Percentiles rank a stretch among this genome's conserved stretches.
Evolutionary conservation across 2,113 vertebrate genomes (phyloP).

Genomic region (Herpetotheres cachinnans): DNA sequence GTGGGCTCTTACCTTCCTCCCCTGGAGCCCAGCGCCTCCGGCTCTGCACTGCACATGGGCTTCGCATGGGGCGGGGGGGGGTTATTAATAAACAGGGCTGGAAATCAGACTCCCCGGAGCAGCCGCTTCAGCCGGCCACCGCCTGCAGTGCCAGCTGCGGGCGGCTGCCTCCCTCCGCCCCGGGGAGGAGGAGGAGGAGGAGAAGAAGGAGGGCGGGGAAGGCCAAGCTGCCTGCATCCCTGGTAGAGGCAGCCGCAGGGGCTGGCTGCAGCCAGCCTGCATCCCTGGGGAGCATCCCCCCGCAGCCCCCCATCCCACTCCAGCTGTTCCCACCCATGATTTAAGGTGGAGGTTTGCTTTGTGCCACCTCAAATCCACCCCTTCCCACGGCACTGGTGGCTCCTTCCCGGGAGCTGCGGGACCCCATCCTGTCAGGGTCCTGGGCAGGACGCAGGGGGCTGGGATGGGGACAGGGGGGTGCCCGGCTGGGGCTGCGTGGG

Average conservation of each 20-base stretch:
- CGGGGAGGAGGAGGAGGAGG: neutral
- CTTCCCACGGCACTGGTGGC: fast-evolving
- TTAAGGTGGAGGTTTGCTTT: neutral
- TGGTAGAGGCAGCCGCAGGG: neutral
- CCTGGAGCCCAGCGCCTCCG: constrained; percentile 47
- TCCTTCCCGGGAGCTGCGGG: neutral
- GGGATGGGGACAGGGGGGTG: neutral
- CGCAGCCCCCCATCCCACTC: neutral
- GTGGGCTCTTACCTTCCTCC: constrained; percentile 71
- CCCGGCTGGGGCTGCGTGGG: neutral
- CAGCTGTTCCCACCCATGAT: neutral
- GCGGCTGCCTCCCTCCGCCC: constrained; percentile 60
- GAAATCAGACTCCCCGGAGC: constrained; percentile 44
- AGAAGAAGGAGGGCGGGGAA: constrained; percentile 35
- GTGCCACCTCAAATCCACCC: neutral
- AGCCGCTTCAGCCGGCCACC: constrained; percentile 8
- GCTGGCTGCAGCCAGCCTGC: neutral
- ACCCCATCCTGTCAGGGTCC: neutral
- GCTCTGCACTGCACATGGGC: constrained; percentile 62
- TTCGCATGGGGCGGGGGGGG: constrained; percentile 47
- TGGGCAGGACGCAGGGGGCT: fast-evolving
- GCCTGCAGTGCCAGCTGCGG: constrained; percentile 69
- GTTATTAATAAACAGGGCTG: constrained; percentile 73
- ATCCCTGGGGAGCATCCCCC: neutral
- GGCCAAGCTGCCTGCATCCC: constrained; percentile 13